Percentiles rank a stretch among this genome's conserved stretches.
phyloP scores from a whole-genome alignment of 1,140 invertebrate genomes.

The Gryon sp. region DNA sequence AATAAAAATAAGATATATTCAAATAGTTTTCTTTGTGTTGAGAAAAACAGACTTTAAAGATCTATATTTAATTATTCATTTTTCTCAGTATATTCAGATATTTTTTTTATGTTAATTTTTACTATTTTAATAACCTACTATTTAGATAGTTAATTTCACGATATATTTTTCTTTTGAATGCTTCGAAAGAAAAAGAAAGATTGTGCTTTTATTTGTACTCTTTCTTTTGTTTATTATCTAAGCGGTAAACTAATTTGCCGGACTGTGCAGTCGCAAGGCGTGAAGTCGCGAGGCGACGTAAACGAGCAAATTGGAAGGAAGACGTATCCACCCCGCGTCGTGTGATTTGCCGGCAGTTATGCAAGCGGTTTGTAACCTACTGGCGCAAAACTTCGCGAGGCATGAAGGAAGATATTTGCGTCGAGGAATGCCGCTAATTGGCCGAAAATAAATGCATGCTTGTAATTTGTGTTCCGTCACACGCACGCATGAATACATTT shows the following conservation, averaged over 20 bases:
- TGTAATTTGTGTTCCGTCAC: constrained; percentile 59
- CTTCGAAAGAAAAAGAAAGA: too few species aligned
- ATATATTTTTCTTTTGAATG: too few species aligned
- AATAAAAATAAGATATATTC: too few species aligned
- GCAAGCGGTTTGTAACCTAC: constrained; percentile 59
- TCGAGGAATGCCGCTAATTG: constrained; percentile 75
- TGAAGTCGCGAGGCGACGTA: constrained; percentile 22
- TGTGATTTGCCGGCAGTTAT: constrained; percentile 69
- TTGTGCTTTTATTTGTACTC: too few species aligned
- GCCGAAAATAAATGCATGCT: constrained; percentile 74
- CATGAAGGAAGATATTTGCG: constrained; percentile 65
- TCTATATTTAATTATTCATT: too few species aligned
- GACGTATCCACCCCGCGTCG: constrained; percentile 10
- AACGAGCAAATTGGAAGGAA: constrained; percentile 25
- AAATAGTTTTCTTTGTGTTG: too few species aligned
- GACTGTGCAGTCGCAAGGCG: background rate
- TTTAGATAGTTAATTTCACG: too few species aligned
- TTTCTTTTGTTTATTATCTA: too few species aligned
- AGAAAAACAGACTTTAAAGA: too few species aligned
- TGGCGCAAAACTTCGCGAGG: constrained; percentile 51
- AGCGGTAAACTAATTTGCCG: constrained; percentile 21
- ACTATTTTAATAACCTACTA: too few species aligned
- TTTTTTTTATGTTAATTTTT: too few species aligned
- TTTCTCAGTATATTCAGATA: too few species aligned
- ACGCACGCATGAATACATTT: constrained; percentile 48